These are phyloP conservation scores for Lasioglossum zephyrum DNA, from an alignment of 2,888 invertebrate genomes.

Conservation along the genomic window DNA sequence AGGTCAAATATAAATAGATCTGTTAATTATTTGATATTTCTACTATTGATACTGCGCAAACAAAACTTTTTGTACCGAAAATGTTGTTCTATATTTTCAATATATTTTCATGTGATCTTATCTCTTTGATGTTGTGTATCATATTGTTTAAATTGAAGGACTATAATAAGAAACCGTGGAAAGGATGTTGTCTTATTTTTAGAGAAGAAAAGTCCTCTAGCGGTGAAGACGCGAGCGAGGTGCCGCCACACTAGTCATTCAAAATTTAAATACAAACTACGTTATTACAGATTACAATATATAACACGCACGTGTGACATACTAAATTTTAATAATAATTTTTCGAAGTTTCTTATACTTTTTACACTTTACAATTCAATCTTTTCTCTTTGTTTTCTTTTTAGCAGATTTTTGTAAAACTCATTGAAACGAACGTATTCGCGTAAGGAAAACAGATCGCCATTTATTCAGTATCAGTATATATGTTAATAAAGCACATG, in stretches of 20 bases:
- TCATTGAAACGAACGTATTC: not conserved
- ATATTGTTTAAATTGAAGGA: not conserved
- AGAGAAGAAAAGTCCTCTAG: not conserved
- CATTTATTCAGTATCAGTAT: not conserved
- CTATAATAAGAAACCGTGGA: not conserved
- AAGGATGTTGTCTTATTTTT: not conserved
- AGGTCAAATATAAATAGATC: not conserved
- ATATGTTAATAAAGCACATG: not conserved
- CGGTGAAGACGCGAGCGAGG: not conserved
- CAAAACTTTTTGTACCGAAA: not conserved
- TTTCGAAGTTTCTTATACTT: conserved; percentile 14
- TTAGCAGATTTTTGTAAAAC: conserved; percentile 19
- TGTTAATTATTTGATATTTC: not conserved
- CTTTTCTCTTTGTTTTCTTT: conserved; percentile 9
- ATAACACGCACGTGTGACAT: conserved; percentile 13
- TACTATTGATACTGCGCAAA: not conserved
- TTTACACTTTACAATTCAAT: conserved; percentile 37
- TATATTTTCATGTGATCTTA: not conserved
- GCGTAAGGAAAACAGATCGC: not conserved
- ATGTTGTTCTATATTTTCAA: not conserved
- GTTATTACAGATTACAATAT: conserved; percentile 41
- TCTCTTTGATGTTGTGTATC: not conserved
- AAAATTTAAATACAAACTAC: conserved; percentile 32
- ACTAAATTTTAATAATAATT: conserved; percentile 14
- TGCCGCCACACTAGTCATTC: conserved; percentile 25